Conservation (phyloP, 2,888 invertebrate species). For the Fragum sueziense region DNA sequence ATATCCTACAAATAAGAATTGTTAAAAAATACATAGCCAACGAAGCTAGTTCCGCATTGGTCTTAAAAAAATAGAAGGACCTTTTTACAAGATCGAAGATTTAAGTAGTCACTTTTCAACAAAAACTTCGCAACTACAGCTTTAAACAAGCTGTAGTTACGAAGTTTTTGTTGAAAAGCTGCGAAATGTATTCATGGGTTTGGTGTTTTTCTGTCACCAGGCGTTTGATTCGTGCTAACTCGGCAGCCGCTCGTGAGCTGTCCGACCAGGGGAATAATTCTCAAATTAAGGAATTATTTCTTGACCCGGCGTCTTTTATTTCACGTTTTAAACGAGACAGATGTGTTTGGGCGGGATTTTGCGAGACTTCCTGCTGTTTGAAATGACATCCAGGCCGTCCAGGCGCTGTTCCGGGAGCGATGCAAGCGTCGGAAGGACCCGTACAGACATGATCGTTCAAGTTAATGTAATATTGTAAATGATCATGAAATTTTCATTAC, state of each 20-base stretch:
- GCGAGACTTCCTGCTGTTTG: conserved; percentile 63
- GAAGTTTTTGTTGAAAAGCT: too few species aligned
- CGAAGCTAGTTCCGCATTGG: too few species aligned
- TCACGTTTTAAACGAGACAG: conserved; percentile 63
- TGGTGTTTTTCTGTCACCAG: conserved; percentile 21
- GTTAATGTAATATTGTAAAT: conserved; percentile 55
- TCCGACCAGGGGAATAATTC: conserved; percentile 49
- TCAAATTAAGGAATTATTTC: conserved; percentile 55
- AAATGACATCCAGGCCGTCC: conserved; percentile 54
- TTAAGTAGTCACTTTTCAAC: too few species aligned
- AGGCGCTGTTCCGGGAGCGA: conserved; percentile 22
- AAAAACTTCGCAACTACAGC: too few species aligned
- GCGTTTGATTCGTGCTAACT: background rate
- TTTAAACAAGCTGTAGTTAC: too few species aligned
- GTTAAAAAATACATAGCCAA: too few species aligned
- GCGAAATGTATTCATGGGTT: background rate
- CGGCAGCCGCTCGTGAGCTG: conserved; percentile 59
- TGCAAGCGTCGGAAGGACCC: conserved; percentile 20
- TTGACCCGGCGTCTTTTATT: conserved; percentile 60
- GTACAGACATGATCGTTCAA: conserved; percentile 27
- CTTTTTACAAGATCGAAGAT: too few species aligned
- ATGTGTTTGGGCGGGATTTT: conserved; percentile 64
- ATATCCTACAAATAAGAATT: too few species aligned
- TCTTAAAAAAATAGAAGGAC: too few species aligned
- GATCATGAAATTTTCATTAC: conserved; percentile 61